Evolutionary conservation across 2,113 vertebrate species (phyloP).

Genomic region (Sigmodon hispidus): DNA sequence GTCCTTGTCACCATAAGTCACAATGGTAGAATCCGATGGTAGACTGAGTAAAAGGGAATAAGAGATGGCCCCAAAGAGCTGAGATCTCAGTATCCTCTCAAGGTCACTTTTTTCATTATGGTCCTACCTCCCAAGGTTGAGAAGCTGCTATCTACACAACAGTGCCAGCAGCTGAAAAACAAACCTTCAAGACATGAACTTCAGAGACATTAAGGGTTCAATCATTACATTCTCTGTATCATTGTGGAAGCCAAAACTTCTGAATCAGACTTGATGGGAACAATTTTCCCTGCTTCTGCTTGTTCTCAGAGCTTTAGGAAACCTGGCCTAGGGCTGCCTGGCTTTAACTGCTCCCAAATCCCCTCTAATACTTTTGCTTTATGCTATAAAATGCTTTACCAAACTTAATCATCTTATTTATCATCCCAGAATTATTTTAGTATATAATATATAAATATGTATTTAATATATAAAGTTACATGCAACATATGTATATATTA

Average conservation of each 20-base stretch:
- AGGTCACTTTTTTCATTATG: background rate
- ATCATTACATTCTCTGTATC: background rate
- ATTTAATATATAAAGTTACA: background rate
- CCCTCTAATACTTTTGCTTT: background rate
- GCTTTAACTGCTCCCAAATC: background rate
- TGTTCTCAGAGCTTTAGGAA: background rate
- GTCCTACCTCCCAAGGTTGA: background rate
- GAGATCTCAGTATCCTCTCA: background rate
- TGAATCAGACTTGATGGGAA: background rate
- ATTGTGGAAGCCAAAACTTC: background rate
- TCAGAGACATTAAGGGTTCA: background rate
- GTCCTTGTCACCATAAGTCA: background rate
- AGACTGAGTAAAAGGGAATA: background rate
- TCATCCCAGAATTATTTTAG: background rate
- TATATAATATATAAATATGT: background rate
- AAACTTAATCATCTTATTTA: background rate
- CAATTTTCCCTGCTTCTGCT: background rate
- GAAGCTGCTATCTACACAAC: background rate
- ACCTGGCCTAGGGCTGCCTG: background rate
- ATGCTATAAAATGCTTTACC: background rate
- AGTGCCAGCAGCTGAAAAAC: background rate
- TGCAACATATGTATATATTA: background rate
- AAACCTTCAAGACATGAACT: background rate
- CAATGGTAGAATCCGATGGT: background rate
- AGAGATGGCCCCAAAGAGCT: no score